Evolutionary conservation across 2,888 invertebrate genomes (phyloP).

Genomic region (Clusia tigrina): DNA sequence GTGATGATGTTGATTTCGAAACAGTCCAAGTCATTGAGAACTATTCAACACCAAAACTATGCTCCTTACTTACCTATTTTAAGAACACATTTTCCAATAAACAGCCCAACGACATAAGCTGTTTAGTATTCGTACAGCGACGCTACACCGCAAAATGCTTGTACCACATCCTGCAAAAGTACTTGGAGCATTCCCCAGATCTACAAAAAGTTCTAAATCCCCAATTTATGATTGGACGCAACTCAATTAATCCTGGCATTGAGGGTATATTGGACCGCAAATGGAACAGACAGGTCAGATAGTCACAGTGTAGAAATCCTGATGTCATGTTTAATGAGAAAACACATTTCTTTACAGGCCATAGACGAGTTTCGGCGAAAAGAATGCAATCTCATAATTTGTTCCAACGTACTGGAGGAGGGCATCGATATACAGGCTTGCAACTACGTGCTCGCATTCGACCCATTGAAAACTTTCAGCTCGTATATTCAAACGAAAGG

Average conservation of each 20-base stretch:
- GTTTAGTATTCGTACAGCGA: constrained; percentile 59
- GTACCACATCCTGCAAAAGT: constrained; percentile 72
- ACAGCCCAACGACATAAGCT: constrained; percentile 53
- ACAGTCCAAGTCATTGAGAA: constrained; percentile 63
- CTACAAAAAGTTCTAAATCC: constrained; percentile 68
- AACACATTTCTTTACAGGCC: constrained; percentile 44
- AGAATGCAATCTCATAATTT: constrained; percentile 72
- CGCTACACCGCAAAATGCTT: constrained; percentile 80
- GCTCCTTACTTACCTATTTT: constrained; percentile 70
- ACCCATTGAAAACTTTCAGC: constrained; percentile 75
- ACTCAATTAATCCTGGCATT: constrained; percentile 43
- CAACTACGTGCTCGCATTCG: constrained; percentile 79
- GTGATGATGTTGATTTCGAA: constrained; percentile 41
- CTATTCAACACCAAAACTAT: constrained; percentile 73
- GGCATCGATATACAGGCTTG: constrained; percentile 88
- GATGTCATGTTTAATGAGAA: not conserved
- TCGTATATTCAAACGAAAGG: constrained; percentile 91
- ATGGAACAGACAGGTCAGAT: constrained; percentile 49
- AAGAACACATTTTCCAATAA: constrained; percentile 67
- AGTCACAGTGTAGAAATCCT: not conserved
- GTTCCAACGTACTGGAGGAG: constrained; percentile 88
- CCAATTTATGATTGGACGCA: constrained; percentile 76
- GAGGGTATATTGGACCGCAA: constrained; percentile 51
- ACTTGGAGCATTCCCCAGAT: constrained; percentile 64
- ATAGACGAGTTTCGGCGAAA: constrained; percentile 69